Evolutionary conservation across 2,888 invertebrate species (phyloP).

Genomic region (Tillus elongatus): DNA sequence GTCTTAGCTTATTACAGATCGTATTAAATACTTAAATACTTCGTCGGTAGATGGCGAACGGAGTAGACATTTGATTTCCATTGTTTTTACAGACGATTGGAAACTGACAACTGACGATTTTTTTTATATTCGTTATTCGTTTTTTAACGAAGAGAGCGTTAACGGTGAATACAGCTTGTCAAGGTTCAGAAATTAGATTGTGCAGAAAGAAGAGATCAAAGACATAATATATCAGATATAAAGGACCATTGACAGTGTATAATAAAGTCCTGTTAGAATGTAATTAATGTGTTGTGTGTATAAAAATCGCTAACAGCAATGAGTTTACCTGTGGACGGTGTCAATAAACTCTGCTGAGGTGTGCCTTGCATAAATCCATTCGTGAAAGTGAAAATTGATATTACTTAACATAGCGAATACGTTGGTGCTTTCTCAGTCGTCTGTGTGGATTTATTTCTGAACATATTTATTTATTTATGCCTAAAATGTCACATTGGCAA

Average conservation of each 20-base stretch:
- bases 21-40: background rate
- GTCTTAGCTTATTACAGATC: background rate
- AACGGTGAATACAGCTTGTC: too few relatives aligned
- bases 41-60: conserved; percentile 24
- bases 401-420: too few relatives aligned
- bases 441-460: conserved; percentile 8
- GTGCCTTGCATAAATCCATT: conserved; percentile 38
- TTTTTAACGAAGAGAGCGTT: too few relatives aligned
- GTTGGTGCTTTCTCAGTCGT: conserved; percentile 22
- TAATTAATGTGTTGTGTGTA: conserved; percentile 20
- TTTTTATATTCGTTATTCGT: conserved; percentile 10
- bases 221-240: conserved; percentile 5
- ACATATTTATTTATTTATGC: too few relatives aligned
- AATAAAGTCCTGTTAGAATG: conserved; percentile 13
- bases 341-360: conserved; percentile 43
- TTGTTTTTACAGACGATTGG: conserved; percentile 33
- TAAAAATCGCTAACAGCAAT: conserved; percentile 19
- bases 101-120: conserved; percentile 20
- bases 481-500: too few relatives aligned
- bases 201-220: too few relatives aligned
- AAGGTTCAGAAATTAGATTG: too few relatives aligned
- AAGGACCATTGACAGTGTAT: conserved; percentile 15
- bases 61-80: conserved; percentile 30
- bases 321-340: conserved; percentile 36
- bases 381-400: conserved; percentile 41